Base-by-base conservation (phyloP, 2,797 vertebrate genomes). In the Enteromius unitaeniatus region DNA sequence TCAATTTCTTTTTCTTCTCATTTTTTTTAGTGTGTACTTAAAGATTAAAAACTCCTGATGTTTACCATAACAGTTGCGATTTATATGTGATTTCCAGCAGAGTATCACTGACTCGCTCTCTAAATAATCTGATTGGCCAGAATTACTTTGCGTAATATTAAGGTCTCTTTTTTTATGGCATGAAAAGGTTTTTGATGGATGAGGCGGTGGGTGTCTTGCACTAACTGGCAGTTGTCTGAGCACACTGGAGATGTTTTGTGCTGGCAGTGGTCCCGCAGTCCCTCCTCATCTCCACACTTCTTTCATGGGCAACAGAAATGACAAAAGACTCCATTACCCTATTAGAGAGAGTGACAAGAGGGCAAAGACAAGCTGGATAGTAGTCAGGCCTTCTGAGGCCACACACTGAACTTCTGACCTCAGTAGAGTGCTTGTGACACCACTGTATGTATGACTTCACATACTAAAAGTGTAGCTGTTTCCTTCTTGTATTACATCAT, bases 311-410 rank as follows among this genome's bases (percentile, higher is more conserved):
- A 58, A 64, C 77, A 40, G 40, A 78, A 62, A 64, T 65, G 77
- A 79, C 83, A 85, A 84, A 80, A 74, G 45, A 64, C 45, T 15
- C 83, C 4, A 6, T 65, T 14, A 28, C 31, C 60, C 70, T 42
- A 67, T 81, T 67, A 74, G 37, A 68, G 60, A 80, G 69, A 37
- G 83, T 72, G 69, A 8, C 31, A 23, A 67, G 58, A 65, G 76
- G 42, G 77, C 69, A 84, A 53, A 72, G 45, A 70, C 21, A 6
- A 28, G n/a, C 37, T 14, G 3, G 42, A 58, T 78, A 17, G n/a
- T 15, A 19, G 40, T 58, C 68, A 75, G 17, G 55, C 75, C 83
- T 84, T 79, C 55, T 42, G 55, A 73, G 60, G 69, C 69, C 69
- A 42, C 60, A 75, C 21, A 75, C 23, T 60, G 74, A 60, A 74